Conservation (phyloP, 2,113 vertebrate genomes). For the Arenaria interpres region DNA sequence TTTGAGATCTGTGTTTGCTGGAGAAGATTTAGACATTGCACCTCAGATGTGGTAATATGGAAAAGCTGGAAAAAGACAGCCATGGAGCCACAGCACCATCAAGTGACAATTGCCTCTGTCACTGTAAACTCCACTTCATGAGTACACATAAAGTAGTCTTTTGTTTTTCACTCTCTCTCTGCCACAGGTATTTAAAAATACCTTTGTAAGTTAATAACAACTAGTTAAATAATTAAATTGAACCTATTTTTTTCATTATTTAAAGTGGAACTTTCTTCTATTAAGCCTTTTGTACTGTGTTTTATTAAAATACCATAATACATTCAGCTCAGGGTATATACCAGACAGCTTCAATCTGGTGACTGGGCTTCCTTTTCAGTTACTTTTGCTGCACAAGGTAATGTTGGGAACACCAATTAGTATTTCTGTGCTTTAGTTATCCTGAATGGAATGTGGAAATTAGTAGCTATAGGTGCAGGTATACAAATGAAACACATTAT, state of each 20-base stretch:
- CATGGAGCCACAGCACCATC: slow-evolving; percentile 66
- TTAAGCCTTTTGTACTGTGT: background rate
- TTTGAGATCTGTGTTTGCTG: slow-evolving; percentile 3
- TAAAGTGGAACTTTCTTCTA: background rate
- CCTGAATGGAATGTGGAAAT: background rate
- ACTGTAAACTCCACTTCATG: background rate
- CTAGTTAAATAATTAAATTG: background rate
- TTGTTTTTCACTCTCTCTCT: background rate
- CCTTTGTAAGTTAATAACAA: background rate
- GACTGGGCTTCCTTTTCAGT: background rate
- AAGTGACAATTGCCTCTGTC: slow-evolving; percentile 37
- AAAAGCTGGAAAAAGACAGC: background rate
- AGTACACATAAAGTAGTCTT: background rate
- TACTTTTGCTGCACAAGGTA: background rate
- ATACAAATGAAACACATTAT: background rate
- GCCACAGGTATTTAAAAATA: background rate
- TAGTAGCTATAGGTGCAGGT: background rate
- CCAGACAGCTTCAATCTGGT: background rate
- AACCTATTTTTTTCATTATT: background rate
- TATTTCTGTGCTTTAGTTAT: background rate
- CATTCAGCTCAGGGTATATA: background rate
- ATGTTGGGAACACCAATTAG: background rate
- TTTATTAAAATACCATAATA: background rate
- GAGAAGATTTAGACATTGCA: slow-evolving; percentile 13
- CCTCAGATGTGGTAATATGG: background rate